A percentile compares a stretch with the other conserved stretches of the same genome.
phyloP scores from a whole-genome alignment of 2,113 vertebrate genomes.

The Taxidea taxus region DNA sequence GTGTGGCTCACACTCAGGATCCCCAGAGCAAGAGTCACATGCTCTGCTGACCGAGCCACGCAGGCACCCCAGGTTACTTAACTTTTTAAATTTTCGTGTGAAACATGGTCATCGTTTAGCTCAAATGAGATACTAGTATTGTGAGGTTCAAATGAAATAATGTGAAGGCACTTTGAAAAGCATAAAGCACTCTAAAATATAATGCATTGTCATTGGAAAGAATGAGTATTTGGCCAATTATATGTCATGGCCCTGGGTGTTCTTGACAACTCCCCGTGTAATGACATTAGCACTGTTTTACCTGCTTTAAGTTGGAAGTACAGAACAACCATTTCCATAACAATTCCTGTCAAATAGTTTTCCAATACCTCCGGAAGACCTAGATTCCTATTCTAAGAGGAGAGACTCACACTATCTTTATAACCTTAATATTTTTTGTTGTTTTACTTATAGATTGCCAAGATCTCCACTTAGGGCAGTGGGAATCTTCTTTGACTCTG shows the following conservation, averaged over 20 bases:
- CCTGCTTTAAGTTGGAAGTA: neutral
- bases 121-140: neutral
- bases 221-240: neutral
- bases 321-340: neutral
- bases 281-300: neutral
- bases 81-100: neutral
- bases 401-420: neutral
- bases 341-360: neutral
- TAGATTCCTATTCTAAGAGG: neutral
- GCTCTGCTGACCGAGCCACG: neutral
- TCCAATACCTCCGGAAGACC: slow-evolving; percentile 20
- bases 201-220: neutral
- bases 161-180: neutral
- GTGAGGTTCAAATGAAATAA: neutral
- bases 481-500: slow-evolving; percentile 29
- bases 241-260: neutral
- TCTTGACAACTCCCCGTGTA: neutral
- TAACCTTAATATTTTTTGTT: slow-evolving; percentile 26
- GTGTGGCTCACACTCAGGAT: neutral
- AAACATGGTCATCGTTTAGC: neutral
- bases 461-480: neutral
- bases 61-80: neutral
- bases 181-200: neutral
- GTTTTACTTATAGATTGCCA: slow-evolving; percentile 35
- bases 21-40: neutral